Conservation (phyloP, 2,888 invertebrate genomes). For the Nemoura dubitans region DNA sequence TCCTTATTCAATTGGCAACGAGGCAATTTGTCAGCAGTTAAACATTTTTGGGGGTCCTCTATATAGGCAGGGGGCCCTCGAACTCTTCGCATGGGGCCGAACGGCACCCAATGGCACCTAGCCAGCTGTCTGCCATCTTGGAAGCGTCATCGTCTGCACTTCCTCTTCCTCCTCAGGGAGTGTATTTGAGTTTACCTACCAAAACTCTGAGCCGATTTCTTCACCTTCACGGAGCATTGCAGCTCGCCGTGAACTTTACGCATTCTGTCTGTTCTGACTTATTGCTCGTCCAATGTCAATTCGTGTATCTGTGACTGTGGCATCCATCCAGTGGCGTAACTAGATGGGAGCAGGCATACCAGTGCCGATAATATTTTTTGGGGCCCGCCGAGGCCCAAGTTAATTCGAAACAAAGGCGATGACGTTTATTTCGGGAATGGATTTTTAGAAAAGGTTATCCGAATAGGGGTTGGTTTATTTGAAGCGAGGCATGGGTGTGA, state of each 20-base stretch:
- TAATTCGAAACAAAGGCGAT: too few relatives aligned
- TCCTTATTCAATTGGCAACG: not conserved
- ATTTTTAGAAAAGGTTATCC: too few relatives aligned
- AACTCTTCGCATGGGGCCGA: not conserved
- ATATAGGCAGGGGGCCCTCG: not conserved
- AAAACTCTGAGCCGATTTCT: not conserved
- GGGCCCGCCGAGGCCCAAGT: too few relatives aligned
- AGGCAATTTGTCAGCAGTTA: not conserved
- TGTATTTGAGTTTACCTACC: not conserved
- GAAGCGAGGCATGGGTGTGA: too few relatives aligned
- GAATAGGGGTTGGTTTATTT: too few relatives aligned
- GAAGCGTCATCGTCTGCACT: not conserved
- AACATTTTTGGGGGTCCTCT: not conserved
- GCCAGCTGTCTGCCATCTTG: not conserved
- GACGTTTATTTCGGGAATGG: too few relatives aligned
- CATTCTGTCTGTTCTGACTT: not conserved
- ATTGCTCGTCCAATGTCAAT: too few relatives aligned
- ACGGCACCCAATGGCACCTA: not conserved
- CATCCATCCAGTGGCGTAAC: too few relatives aligned
- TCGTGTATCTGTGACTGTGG: too few relatives aligned
- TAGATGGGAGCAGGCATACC: too few relatives aligned
- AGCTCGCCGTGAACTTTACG: not conserved
- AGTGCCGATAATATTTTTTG: too few relatives aligned
- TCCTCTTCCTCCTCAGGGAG: not conserved
- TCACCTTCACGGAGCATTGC: not conserved